Evolutionary conservation across 2,797 vertebrate genomes (phyloP), one percentile per base, ranked within the genome.

Genomic region (Pseudocheirus occidentalis): DNA sequence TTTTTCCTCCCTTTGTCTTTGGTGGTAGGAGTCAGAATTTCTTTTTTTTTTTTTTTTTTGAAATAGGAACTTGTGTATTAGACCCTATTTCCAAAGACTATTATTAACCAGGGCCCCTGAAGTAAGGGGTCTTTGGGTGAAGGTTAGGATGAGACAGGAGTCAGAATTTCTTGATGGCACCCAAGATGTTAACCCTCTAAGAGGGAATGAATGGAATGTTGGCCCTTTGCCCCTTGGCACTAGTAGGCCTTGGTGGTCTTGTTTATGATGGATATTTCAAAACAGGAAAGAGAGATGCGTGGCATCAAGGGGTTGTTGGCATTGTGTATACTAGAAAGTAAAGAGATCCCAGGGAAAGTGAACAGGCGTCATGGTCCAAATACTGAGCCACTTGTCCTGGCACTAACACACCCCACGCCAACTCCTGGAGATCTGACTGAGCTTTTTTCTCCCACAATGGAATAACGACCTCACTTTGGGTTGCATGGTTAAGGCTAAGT

Each of bases 131-230:
- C n/a, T 40, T 73, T 66, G n/a, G 81, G 55, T 40, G 50, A 28
- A 87, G 24, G 95, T 59, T 62, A 93, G 73, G 73, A 87, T 92
- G 21, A 94, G 66, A 55, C 56, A n/a, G n/a, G n/a, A n/a, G n/a
- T n/a, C n/a, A n/a, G n/a, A 59, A 55, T 91, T 95, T 97, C 92
- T 62, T 94, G 92, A 40, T 3, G 91, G 73, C 89, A 52, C 93
- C 34, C 91, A 59, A 40, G 89, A 0, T 0, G 90, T 91, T 50
- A 31, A 52, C 13, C 0, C 0, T 58, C 18, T 40, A 46, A 31
- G 92, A 16, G 50, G 56, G 58, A 55, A 0, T 34, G n/a, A 4
- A 4, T 1, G 0, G 57, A 4, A 50, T 29, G 53, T 0, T 4
- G 58, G 13, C 57, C 93, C 90, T 92, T 92, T 91, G 0, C 16